Evolutionary conservation across 2,888 invertebrate genomes (phyloP), one percentile per base, ranked within the genome.

Genomic region (Drosophila testacea): DNA sequence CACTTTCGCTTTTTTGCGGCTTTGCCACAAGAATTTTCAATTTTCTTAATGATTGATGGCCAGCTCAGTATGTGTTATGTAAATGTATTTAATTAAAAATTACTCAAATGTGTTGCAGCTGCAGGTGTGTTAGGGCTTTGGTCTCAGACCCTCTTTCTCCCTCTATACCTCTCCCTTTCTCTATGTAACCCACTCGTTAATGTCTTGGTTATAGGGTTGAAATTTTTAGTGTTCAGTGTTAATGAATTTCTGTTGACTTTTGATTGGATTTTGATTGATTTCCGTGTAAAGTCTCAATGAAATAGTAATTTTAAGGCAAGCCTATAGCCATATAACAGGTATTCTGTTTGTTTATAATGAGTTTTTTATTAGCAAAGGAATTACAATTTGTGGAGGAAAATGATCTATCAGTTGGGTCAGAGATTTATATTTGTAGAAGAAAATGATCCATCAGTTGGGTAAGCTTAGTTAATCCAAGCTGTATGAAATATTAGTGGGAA

Each of bases 221-320:
- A 27, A 13, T 13, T 9, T 22, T 22, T 22, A 22, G 3, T 22
- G 2, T 2, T 11, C 50, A 3, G 30, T 30, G 11, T 42, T 70
- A 52, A 74, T 76, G 66, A 76, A 67, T 61, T 61, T 57, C 46
- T 48, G 63, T 70, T 67, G 70, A 55, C 32, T 59, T 69, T 69
- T 69, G 75, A 68, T 60, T 57, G 60, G 38, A 13, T 59, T 69
- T 69, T 73, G 75, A 73, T 76, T 76, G 69, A 77, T 73, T 69
- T 73, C 73, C 41, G 46, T 67, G 39, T 30, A 67, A 34, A 48
- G 39, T 48, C 47, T 56, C 30, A 77, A 72, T 75, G 59, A 72
- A 62, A 54, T 13, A 13, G 16, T 22, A 11, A 55, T 34, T 57
- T 42, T 46, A 36, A 39, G 27, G 36, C 7, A 7, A 44, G 60